These are phyloP conservation scores for Nothoprocta perdicaria DNA, from an alignment of 2,113 vertebrate species.

Conservation along the genomic window DNA sequence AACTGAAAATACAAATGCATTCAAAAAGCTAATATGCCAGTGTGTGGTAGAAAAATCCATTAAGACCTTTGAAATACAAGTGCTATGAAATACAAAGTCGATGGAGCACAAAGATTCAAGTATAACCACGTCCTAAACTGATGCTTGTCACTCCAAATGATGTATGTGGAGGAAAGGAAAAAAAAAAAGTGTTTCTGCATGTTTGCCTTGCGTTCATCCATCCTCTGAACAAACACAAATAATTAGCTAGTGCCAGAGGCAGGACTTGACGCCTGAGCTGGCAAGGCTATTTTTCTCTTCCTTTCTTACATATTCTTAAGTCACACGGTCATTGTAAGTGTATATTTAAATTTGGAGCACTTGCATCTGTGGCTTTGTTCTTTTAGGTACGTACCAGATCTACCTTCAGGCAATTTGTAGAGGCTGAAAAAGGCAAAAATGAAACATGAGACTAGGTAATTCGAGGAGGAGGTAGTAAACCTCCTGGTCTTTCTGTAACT, in stretches of 20 bases:
- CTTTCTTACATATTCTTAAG: neutral
- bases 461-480: neutral
- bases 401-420: neutral
- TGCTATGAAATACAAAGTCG: neutral
- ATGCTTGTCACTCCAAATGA: neutral
- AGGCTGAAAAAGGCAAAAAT: neutral
- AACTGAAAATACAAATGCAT: neutral
- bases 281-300: neutral
- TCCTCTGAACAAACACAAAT: neutral
- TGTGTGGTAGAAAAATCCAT: neutral
- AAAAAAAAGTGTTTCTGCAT: neutral
- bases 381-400: neutral
- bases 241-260: neutral
- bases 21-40: neutral
- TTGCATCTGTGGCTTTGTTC: neutral
- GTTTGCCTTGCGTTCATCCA: neutral
- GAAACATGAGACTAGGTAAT: neutral
- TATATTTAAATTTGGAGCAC: neutral
- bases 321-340: neutral
- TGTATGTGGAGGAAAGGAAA: neutral
- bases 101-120: neutral
- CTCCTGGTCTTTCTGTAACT: neutral
- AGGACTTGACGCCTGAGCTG: neutral
- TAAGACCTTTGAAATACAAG: conserved; percentile 25
- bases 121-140: neutral